Evolutionary conservation across 2,797 vertebrate species (phyloP).

Genomic region (Aplochiton taeniatus): DNA sequence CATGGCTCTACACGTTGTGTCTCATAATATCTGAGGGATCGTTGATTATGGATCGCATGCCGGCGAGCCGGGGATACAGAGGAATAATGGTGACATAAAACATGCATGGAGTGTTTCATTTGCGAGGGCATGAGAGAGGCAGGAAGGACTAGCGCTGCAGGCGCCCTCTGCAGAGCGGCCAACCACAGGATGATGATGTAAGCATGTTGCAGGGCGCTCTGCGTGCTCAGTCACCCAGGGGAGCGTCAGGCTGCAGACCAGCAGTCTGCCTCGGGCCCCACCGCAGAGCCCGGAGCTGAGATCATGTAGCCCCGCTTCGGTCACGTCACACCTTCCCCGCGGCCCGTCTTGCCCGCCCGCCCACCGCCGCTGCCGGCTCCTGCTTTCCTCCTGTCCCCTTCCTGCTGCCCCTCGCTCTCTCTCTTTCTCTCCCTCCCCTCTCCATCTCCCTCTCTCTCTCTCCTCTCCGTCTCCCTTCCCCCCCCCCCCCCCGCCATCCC

Average conservation of each 20-base stretch:
- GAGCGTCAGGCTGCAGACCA: not conserved
- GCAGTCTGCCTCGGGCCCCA: slow-evolving; percentile 1
- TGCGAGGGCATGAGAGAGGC: too few relatives aligned
- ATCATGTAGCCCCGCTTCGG: not conserved
- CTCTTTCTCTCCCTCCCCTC: not conserved
- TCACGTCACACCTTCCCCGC: slow-evolving; percentile 9
- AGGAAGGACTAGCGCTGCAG: too few relatives aligned
- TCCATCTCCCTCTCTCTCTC: not conserved
- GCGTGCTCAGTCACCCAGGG: slow-evolving; percentile 3
- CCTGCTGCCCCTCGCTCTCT: not conserved
- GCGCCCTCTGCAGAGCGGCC: slow-evolving; percentile 17
- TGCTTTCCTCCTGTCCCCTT: not conserved
- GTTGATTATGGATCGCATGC: not conserved
- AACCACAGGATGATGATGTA: slow-evolving; percentile 21
- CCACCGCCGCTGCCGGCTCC: not conserved
- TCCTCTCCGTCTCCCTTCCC: not conserved
- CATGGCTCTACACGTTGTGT: not conserved
- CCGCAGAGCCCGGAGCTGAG: slow-evolving; percentile 10
- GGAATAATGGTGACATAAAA: too few relatives aligned
- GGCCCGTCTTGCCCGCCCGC: not conserved
- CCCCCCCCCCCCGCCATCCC: not conserved
- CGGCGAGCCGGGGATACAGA: too few relatives aligned
- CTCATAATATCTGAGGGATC: not conserved
- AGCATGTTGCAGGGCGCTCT: slow-evolving; percentile 12
- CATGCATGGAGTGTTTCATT: too few relatives aligned